Base-by-base conservation (phyloP, 2,113 vertebrate genomes). In the Calyptommatus sinebrachiatus region DNA sequence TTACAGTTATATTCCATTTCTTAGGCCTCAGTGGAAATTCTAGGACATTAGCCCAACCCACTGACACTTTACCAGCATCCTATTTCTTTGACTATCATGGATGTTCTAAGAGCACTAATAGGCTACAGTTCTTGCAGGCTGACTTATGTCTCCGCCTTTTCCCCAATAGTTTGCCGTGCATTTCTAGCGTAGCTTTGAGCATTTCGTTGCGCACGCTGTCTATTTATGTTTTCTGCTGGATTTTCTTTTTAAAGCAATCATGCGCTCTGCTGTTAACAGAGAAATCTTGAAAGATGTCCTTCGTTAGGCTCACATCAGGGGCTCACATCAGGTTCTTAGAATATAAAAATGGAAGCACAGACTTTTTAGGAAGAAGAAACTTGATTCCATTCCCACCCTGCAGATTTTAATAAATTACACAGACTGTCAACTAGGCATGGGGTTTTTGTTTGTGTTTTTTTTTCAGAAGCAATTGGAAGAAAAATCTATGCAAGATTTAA, bases 71-170 rank as follows among this genome's bases (percentile, higher is more conserved):
- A 24, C 14, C 20, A 26, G 7, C 9, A 62, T 0, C 0, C 5
- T 4, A 0, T 0, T 45, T 50, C 24, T 46, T 81, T 72, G 70
- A 53, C 60, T 26, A 72, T 20, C 20, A 3, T 0, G 29, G 50
- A 72, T 41, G 45, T 46, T 62, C 0, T 0, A 78, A 26, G 16
- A 50, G 2, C 0, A 0, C 68, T 1, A 18, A 22, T 81, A 71
- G 69, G 2, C 35, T 1, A 50, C 8, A 75, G 8, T 18, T 21
- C 26, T 82, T 79, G 8, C 29, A 4, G 0, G 3, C 0, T 5
- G 12, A 9, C 71, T 46, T 5, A 71, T 65, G 18, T 24, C 16
- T 21, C n/a, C 77, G 79, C 63, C 9, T 50, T 50, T 71, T 71
- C 0, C 0, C 16, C 46, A 48, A 45, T n/a, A 41, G 24, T 29